Conservation (phyloP, 1,140 invertebrate genomes). For the Grapholita molesta region DNA sequence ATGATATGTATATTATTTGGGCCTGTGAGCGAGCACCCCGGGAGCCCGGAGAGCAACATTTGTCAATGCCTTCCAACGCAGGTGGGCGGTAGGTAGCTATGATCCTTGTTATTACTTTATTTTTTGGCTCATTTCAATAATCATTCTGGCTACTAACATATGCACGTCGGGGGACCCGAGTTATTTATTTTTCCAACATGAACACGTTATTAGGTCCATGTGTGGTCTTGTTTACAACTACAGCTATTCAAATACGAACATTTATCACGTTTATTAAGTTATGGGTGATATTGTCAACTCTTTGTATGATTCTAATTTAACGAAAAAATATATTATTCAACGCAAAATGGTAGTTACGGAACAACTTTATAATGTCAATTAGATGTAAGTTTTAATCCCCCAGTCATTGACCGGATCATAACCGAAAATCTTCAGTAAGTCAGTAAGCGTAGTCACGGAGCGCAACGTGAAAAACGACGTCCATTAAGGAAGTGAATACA, state of each 20-base stretch:
- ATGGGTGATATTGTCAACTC: too few species aligned
- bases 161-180: conserved; percentile 26
- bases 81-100: conserved; percentile 49
- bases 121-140: conserved; percentile 58
- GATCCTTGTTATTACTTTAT: conserved; percentile 58
- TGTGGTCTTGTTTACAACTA: conserved; percentile 30
- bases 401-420: conserved; percentile 75
- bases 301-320: too few species aligned
- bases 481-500: conserved; percentile 78
- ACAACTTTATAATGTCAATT: conserved; percentile 59
- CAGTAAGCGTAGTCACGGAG: conserved; percentile 47
- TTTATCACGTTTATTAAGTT: too few species aligned
- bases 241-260: too few species aligned
- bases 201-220: conserved; percentile 14
- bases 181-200: conserved; percentile 17
- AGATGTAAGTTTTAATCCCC: conserved; percentile 52
- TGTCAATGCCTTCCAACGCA: conserved; percentile 55
- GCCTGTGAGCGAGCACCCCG: conserved; percentile 32
- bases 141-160: conserved; percentile 28
- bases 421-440: conserved; percentile 72
- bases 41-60: conserved; percentile 46
- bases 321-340: too few species aligned
- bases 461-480: conserved; percentile 71
- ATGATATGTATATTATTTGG: conserved; percentile 70
- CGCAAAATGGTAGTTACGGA: conserved; percentile 27